Percentiles rank a stretch among this genome's conserved stretches.
phyloP scores from a whole-genome alignment of 2,113 vertebrate genomes.

The Canis aureus region DNA sequence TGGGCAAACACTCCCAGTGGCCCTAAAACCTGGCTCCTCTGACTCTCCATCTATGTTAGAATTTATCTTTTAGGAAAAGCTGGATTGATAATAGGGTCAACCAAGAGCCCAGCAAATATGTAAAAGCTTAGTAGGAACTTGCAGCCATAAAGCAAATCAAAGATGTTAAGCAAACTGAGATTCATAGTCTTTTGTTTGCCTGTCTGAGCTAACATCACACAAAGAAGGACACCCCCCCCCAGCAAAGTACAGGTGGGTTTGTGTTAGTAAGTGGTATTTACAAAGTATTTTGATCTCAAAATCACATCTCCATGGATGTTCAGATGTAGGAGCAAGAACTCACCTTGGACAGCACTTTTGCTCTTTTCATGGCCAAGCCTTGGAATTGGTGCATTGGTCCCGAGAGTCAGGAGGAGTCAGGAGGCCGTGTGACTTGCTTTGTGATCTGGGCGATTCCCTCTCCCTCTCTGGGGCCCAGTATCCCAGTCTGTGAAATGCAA shows the following conservation, averaged over 20 bases:
- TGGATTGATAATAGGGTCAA: slow-evolving; percentile 12
- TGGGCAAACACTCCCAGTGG: background rate
- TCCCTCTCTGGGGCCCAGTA: background rate
- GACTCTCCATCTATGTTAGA: background rate
- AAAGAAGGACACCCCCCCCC: background rate
- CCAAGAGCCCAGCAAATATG: background rate
- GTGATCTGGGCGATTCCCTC: background rate
- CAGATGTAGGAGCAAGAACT: background rate
- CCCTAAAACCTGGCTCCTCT: background rate
- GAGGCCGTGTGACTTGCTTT: background rate
- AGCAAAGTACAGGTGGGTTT: background rate
- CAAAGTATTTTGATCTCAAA: slow-evolving; percentile 26
- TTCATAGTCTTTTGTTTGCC: background rate
- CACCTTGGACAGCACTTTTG: background rate
- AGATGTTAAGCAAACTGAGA: slow-evolving; percentile 50
- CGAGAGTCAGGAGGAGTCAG: background rate
- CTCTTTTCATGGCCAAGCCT: background rate
- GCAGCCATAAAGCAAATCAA: slow-evolving; percentile 62
- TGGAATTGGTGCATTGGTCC: background rate
- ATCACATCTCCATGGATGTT: background rate
- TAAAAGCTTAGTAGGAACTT: slow-evolving; percentile 55
- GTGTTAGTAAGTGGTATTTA: background rate
- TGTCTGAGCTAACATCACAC: background rate
- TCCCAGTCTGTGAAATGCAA: background rate
- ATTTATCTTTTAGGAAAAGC: slow-evolving; percentile 46